A percentile compares a stretch with the other conserved stretches of the same genome.
phyloP scores from a whole-genome alignment of 35 echinoderm and acorn worm species.

The Ptychodera flava region DNA sequence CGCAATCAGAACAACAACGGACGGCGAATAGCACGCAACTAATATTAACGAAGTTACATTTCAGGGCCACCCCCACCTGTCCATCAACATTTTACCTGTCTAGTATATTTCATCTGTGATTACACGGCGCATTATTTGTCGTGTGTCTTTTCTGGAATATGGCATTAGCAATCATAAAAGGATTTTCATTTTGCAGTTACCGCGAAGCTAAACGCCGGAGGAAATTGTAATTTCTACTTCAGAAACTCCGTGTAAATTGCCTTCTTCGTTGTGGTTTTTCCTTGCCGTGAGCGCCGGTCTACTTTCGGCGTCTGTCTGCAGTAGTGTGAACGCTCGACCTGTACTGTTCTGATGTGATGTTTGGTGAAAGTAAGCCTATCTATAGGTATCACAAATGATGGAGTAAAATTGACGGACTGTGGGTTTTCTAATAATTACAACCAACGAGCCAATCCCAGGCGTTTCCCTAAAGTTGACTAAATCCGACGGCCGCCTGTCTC shows the following conservation, averaged over 20 bases:
- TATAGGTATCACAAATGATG: not conserved
- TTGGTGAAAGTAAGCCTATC: not conserved
- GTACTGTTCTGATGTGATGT: not conserved
- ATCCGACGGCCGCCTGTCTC: constrained; percentile 13
- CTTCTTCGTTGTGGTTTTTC: not conserved
- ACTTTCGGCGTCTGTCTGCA: not conserved
- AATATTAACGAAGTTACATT: not conserved
- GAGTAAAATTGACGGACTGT: not conserved
- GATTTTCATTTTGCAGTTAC: not conserved
- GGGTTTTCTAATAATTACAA: not conserved
- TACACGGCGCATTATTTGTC: no score
- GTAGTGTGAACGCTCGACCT: not conserved
- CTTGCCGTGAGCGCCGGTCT: not conserved
- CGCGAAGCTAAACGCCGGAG: not conserved
- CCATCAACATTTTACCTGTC: not conserved
- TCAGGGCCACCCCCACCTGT: not conserved
- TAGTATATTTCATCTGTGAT: no score
- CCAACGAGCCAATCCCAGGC: not conserved
- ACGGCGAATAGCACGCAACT: not conserved
- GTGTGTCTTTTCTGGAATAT: not conserved
- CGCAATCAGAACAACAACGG: not conserved
- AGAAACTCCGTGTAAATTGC: not conserved
- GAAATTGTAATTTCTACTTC: constrained; percentile 2
- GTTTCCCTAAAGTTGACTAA: no score
- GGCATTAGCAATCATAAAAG: not conserved